phyloP scores from a whole-genome alignment of 2,888 invertebrate species.

The Zygothrica quintamaculata region DNA sequence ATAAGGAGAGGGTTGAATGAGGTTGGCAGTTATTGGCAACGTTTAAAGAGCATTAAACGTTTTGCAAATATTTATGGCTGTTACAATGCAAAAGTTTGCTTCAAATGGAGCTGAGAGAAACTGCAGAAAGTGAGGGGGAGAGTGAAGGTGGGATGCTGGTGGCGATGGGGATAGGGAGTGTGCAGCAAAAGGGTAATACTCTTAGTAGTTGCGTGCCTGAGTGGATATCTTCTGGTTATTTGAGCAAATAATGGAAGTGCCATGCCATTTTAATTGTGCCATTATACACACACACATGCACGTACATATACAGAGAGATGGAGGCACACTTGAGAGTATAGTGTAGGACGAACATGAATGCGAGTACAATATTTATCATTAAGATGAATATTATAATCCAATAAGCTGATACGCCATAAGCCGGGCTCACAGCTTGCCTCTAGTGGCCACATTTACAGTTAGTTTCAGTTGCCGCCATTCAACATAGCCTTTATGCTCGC shows the following conservation, averaged over 20 bases:
- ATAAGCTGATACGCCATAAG: constrained; percentile 30
- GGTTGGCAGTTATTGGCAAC: constrained; percentile 61
- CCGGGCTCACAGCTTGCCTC: no score
- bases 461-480: neutral
- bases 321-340: neutral
- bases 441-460: constrained; percentile 1
- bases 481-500: no score
- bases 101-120: constrained; percentile 6
- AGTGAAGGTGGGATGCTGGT: neutral
- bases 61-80: constrained; percentile 70
- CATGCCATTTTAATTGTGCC: constrained; percentile 53
- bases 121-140: neutral
- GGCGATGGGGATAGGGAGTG: constrained; percentile 1
- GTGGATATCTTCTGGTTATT: constrained; percentile 64
- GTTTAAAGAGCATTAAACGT: constrained; percentile 69
- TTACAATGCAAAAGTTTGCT: constrained; percentile 57
- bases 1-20: no score
- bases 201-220: constrained; percentile 42
- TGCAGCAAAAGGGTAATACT: constrained; percentile 20
- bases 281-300: constrained; percentile 14
- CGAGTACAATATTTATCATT: constrained; percentile 21
- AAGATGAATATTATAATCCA: constrained; percentile 38
- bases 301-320: constrained; percentile 1
- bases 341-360: constrained; percentile 9
- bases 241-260: constrained; percentile 58